Conservation (phyloP, 2,888 invertebrate species). For the Hypomecis atomaria region DNA sequence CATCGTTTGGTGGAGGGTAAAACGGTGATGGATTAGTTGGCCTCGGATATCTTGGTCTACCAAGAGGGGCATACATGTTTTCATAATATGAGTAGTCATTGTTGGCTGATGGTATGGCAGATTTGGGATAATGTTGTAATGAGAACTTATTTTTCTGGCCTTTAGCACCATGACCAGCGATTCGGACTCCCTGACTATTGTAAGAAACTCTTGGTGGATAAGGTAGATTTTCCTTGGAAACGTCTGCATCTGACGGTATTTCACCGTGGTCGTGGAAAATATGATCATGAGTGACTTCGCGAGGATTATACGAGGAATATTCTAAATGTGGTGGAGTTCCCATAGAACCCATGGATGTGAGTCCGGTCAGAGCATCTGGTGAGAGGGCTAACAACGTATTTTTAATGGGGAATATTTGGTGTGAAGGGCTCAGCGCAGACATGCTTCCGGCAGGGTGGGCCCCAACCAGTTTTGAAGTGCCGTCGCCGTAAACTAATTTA, state of each 20-base stretch:
- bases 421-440: slow-evolving; percentile 57
- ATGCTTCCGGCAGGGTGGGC: slow-evolving; percentile 60
- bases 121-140: slow-evolving; percentile 59
- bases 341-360: slow-evolving; percentile 63
- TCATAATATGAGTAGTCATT: slow-evolving; percentile 76
- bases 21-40: slow-evolving; percentile 51
- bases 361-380: slow-evolving; percentile 57
- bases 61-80: slow-evolving; percentile 63
- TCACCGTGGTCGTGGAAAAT: slow-evolving; percentile 81
- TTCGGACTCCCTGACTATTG: slow-evolving; percentile 68
- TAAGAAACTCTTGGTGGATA: slow-evolving; percentile 71
- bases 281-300: slow-evolving; percentile 81
- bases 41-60: slow-evolving; percentile 58
- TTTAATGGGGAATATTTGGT: slow-evolving; percentile 63
- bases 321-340: slow-evolving; percentile 72
- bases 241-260: slow-evolving; percentile 66
- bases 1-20: slow-evolving; percentile 51
- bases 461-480: slow-evolving; percentile 47
- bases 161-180: slow-evolving; percentile 54
- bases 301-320: slow-evolving; percentile 75
- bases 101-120: slow-evolving; percentile 54
- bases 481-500: slow-evolving; percentile 71
- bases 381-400: slow-evolving; percentile 64
- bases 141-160: slow-evolving; percentile 58
- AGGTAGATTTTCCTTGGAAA: slow-evolving; percentile 64